Conservation (phyloP, 2,113 vertebrate genomes). For the Brachyhypopomus occidentalis region DNA sequence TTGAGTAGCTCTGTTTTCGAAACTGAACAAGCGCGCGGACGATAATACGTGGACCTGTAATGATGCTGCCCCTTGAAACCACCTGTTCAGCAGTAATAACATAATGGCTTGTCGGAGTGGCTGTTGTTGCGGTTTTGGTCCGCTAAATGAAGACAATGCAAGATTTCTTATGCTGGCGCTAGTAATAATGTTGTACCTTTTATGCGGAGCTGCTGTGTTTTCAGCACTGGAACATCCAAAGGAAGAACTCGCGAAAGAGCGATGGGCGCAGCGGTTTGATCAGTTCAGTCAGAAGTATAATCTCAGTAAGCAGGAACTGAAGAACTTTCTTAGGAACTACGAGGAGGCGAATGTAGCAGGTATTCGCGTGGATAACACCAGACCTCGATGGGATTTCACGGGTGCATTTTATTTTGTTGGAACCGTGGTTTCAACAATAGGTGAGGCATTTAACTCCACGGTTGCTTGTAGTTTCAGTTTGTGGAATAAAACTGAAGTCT, state of each 20-base stretch:
- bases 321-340: constrained; percentile 76
- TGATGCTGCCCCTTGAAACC: constrained; percentile 8
- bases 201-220: constrained; percentile 72
- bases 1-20: neutral
- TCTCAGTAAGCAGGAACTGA: constrained; percentile 75
- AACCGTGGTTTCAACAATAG: constrained; percentile 85
- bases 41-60: constrained; percentile 8
- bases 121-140: constrained; percentile 66
- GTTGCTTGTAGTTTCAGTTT: neutral
- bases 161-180: constrained; percentile 79
- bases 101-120: constrained; percentile 75
- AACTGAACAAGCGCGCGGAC: neutral
- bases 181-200: constrained; percentile 78
- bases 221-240: constrained; percentile 80
- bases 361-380: constrained; percentile 72
- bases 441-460: constrained; percentile 63
- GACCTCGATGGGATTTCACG: constrained; percentile 83
- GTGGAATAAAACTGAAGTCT: neutral
- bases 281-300: constrained; percentile 78
- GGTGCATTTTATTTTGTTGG: constrained; percentile 86
- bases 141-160: constrained; percentile 80
- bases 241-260: constrained; percentile 75
- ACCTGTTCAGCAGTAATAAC: constrained; percentile 16
- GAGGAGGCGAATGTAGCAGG: constrained; percentile 78
- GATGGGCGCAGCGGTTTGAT: constrained; percentile 76